These are phyloP conservation scores for Pica pica DNA, from an alignment of 2,113 vertebrate genomes.

Conservation along the genomic window DNA sequence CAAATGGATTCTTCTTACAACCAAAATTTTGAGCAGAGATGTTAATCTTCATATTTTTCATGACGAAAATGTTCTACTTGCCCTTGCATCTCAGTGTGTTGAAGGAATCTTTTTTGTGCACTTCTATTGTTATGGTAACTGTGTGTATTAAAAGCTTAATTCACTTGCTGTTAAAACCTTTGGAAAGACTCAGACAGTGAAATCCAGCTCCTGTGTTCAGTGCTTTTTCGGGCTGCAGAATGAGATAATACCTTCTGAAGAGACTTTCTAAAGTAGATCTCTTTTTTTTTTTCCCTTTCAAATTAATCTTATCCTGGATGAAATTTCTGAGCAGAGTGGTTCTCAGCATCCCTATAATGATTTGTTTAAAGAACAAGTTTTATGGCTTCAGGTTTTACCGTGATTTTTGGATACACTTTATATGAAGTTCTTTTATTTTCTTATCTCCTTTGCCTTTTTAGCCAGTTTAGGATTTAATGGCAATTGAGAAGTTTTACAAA, in stretches of 20 bases:
- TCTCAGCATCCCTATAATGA: not conserved
- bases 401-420: not conserved
- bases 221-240: not conserved
- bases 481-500: not conserved
- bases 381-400: not conserved
- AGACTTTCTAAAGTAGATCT: not conserved
- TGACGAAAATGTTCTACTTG: not conserved
- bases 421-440: not conserved
- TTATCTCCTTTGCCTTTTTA: not conserved
- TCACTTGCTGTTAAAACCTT: slow-evolving; percentile 13
- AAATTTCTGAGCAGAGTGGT: not conserved
- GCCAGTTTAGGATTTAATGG: not conserved
- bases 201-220: not conserved
- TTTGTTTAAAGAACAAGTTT: not conserved
- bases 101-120: slow-evolving; percentile 16
- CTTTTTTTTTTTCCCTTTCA: not conserved
- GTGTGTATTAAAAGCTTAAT: slow-evolving; percentile 44
- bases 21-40: not conserved
- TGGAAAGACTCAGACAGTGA: not conserved
- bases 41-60: not conserved
- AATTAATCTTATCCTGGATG: not conserved
- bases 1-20: not conserved
- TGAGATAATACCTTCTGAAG: not conserved
- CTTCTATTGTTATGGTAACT: slow-evolving; percentile 56
- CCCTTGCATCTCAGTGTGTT: not conserved